Conservation (phyloP, 2,888 invertebrate species). For the Sarcophaga subvicina region DNA sequence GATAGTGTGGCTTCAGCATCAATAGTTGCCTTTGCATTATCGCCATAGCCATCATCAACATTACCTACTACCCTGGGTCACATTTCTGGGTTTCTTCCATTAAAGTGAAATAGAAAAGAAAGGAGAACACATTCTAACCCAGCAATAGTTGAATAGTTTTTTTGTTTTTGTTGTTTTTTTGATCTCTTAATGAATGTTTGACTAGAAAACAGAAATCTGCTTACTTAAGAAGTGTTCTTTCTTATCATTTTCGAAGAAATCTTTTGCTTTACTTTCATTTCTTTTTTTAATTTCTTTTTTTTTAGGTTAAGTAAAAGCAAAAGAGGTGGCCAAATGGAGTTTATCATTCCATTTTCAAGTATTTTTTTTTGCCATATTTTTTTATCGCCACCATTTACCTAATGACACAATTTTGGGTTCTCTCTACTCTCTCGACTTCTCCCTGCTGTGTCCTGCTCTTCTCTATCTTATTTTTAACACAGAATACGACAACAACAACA, state of each 20-base stretch:
- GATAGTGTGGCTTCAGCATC: not conserved
- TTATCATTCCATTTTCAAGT: not conserved
- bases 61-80: too few species aligned
- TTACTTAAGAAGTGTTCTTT: conserved; percentile 3
- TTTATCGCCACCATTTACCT: conserved; percentile 62
- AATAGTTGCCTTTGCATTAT: too few species aligned
- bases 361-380: not conserved
- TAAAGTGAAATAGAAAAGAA: too few species aligned
- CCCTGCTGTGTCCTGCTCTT: not conserved
- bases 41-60: too few species aligned
- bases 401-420: conserved; percentile 59
- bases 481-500: not conserved
- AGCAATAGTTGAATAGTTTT: too few species aligned
- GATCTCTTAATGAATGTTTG: conserved; percentile 34
- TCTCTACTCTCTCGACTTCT: not conserved
- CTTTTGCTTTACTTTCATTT: conserved; percentile 25
- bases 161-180: not conserved
- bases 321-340: too few species aligned
- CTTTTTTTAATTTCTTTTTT: conserved; percentile 36
- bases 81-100: too few species aligned
- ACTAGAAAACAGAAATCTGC: not conserved
- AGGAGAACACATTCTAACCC: too few species aligned
- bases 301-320: not conserved
- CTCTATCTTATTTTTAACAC: not conserved
- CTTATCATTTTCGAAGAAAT: conserved; percentile 51